Conservation (phyloP, 2,113 vertebrate genomes). For the Nothocercus julius region DNA sequence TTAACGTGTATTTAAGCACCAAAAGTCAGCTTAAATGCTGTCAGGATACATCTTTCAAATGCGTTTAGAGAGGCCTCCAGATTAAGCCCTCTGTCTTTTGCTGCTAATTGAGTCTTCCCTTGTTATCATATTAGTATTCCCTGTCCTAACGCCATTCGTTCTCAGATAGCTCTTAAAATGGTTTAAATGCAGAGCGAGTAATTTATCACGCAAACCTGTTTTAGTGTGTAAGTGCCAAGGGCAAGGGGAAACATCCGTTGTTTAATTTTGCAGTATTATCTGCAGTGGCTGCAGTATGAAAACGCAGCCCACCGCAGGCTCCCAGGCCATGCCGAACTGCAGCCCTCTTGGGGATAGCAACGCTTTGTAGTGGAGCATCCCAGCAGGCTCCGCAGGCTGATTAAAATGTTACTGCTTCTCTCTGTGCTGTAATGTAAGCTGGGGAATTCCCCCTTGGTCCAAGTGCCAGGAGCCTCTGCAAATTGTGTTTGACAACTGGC, state of each 20-base stretch:
- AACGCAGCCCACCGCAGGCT: neutral
- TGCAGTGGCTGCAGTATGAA: neutral
- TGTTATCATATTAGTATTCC: neutral
- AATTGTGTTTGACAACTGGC: conserved; percentile 27
- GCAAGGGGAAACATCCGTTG: neutral
- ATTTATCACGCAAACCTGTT: neutral
- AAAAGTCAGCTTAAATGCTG: neutral
- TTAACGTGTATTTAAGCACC: neutral
- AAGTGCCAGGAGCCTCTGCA: conserved; percentile 9
- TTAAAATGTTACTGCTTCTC: conserved; percentile 49
- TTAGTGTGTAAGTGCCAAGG: neutral
- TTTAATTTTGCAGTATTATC: conserved; percentile 22
- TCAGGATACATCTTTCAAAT: neutral
- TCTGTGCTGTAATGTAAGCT: neutral
- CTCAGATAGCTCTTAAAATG: conserved; percentile 11
- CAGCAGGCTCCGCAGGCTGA: neutral
- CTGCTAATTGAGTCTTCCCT: neutral
- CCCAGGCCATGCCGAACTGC: neutral
- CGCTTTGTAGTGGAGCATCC: neutral
- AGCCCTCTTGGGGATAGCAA: neutral
- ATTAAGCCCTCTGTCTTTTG: neutral
- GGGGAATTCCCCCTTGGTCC: conserved; percentile 11
- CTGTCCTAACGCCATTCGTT: neutral
- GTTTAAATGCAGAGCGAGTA: neutral
- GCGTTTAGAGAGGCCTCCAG: neutral